Evolutionary conservation across 2,113 vertebrate genomes (phyloP), one percentile per base, ranked within the genome.

Genomic region (Procavia capensis): DNA sequence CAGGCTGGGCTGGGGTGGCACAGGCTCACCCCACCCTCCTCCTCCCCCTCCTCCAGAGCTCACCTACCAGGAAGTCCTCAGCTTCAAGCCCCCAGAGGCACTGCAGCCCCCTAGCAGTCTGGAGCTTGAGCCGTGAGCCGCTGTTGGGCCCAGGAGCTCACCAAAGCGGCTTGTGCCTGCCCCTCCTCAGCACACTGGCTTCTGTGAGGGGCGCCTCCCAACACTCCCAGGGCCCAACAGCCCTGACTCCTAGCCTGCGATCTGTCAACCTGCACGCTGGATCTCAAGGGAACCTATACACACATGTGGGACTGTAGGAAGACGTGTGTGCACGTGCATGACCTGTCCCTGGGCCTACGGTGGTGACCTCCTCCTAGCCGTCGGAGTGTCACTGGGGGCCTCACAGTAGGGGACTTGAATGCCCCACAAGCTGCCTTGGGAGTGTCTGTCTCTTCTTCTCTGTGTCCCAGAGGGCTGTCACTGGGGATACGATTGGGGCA

Each of bases 11-110:
- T 10, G 36, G 68, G 24, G 24, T 9, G 2, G 14, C 50, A n/a
- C 16, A n/a, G 41, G 17, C 39, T 61, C 59, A 85, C 14, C 17
- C 24, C 2, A n/a, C 29, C 5, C 45, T 29, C 76, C 16, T 90
- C 50, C 16, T 64, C 74, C 6, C 50, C 36, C 98, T 66, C 83
- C 5, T 47, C 39, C 98, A 99, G 99, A 99, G 96, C 98, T 99
- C 97, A 99, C 99, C 36, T 99, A 99, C 89, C 99, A 99, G 97
- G 99, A 99, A 97, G 99, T 99, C 87, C 98, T 98, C 96, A 99
- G 99, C 98, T 99, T 99, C 98, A 99, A 99, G 98, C 98, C 98
- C 43, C 98, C 99, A 0, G 98, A 98, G 94, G 98, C 98, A 6
- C 43, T 68, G 74, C 95, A 95, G 82, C 99, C 99, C 92, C 98